Evolutionary conservation across 2,888 invertebrate genomes (phyloP).

Genomic region (Smittia aterrima): DNA sequence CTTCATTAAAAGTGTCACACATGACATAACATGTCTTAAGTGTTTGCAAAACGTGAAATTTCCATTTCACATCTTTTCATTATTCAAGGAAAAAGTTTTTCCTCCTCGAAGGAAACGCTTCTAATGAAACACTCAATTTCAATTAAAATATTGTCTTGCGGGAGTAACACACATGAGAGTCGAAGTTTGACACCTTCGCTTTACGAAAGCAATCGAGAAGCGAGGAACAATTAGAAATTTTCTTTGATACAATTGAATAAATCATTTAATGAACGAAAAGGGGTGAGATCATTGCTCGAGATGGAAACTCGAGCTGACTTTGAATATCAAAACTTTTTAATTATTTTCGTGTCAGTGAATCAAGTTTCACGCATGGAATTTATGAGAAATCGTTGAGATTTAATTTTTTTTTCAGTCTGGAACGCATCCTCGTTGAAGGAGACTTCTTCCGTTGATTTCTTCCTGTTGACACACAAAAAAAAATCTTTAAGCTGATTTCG

Average conservation of each 20-base stretch:
- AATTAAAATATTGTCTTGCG: conserved; percentile 34
- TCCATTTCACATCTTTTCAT: not conserved
- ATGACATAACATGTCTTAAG: conserved; percentile 8
- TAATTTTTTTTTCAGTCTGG: too few relatives aligned
- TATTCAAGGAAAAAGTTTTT: not conserved
- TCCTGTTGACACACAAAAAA: too few relatives aligned
- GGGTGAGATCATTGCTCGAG: too few relatives aligned
- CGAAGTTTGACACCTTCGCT: conserved; percentile 2
- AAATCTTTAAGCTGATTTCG: too few relatives aligned
- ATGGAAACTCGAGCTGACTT: too few relatives aligned
- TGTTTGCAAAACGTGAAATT: not conserved
- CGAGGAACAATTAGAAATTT: conserved; percentile 29
- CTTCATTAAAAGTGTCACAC: conserved; percentile 7
- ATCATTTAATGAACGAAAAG: conserved; percentile 7
- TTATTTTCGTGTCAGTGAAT: too few relatives aligned
- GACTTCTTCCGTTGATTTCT: too few relatives aligned
- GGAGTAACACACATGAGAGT: not conserved
- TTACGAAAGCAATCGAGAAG: not conserved
- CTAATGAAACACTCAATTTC: conserved; percentile 22
- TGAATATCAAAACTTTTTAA: too few relatives aligned
- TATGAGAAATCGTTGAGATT: too few relatives aligned
- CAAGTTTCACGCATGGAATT: too few relatives aligned
- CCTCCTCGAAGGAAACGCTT: not conserved
- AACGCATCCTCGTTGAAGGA: too few relatives aligned
- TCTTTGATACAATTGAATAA: conserved; percentile 30